phyloP scores from a whole-genome alignment of 2,113 vertebrate species.

The Argyrosomus japonicus region DNA sequence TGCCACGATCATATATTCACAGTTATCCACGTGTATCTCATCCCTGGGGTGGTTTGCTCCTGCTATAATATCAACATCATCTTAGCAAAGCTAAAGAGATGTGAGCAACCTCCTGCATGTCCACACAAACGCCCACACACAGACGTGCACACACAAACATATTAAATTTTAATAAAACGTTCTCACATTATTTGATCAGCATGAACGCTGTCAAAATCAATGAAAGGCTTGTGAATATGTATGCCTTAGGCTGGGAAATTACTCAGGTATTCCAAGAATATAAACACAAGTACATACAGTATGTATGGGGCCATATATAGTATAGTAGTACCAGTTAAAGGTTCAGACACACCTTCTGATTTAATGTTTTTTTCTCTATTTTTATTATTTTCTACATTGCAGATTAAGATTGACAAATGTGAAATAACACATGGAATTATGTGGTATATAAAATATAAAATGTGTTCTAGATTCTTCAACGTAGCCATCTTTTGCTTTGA shows the following conservation, averaged over 20 bases:
- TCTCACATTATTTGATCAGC: not conserved
- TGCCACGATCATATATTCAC: not conserved
- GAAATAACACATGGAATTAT: too few relatives aligned
- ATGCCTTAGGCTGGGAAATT: not conserved
- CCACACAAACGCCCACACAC: not conserved
- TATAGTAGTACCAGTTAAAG: too few relatives aligned
- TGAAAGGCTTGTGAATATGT: not conserved
- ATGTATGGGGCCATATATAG: too few relatives aligned
- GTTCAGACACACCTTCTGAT: too few relatives aligned
- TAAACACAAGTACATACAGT: not conserved
- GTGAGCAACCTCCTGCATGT: not conserved
- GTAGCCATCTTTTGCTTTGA: too few relatives aligned
- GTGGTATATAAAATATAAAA: too few relatives aligned
- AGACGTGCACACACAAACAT: conserved; percentile 8
- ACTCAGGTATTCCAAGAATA: not conserved
- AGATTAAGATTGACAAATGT: too few relatives aligned
- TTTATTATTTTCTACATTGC: too few relatives aligned
- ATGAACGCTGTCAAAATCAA: not conserved
- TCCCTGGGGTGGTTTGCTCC: conserved; percentile 10
- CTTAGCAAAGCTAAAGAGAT: not conserved
- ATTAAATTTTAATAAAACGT: accelerated
- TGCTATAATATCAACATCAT: not conserved
- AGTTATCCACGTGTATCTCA: conserved; percentile 1
- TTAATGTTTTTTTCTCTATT: too few relatives aligned
- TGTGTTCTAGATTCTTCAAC: too few relatives aligned